Evolutionary conservation across 2,888 invertebrate species (phyloP).

Genomic region (Ichneumoninae sp.): DNA sequence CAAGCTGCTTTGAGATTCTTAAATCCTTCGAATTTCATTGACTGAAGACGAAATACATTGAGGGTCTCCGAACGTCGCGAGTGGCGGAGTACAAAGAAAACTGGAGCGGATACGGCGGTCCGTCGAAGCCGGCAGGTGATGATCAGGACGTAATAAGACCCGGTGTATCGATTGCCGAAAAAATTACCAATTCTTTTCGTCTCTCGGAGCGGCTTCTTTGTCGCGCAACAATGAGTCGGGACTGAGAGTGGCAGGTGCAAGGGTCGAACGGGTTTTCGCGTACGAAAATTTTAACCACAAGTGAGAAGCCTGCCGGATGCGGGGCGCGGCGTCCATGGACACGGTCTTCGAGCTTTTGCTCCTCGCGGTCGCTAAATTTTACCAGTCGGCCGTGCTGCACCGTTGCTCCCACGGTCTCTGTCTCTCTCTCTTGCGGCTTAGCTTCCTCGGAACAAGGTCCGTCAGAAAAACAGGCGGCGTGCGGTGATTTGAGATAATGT

Average conservation of each 20-base stretch:
- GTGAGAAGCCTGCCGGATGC: slow-evolving; percentile 32
- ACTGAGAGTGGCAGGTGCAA: background rate
- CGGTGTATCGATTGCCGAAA: slow-evolving; percentile 43
- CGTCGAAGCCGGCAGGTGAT: slow-evolving; percentile 39
- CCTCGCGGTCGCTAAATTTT: slow-evolving; percentile 15
- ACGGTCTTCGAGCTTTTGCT: background rate
- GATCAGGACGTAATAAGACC: slow-evolving; percentile 11
- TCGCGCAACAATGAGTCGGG: background rate
- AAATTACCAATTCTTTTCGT: slow-evolving; percentile 14
- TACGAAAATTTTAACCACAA: slow-evolving; percentile 20
- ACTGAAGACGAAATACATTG: background rate
- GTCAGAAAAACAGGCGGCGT: background rate
- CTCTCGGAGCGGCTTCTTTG: slow-evolving; percentile 16
- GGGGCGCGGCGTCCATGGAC: slow-evolving; percentile 3
- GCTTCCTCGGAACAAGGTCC: background rate
- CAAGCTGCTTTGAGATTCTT: background rate
- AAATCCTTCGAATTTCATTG: too few species aligned
- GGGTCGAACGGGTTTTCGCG: slow-evolving; percentile 24
- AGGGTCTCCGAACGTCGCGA: background rate
- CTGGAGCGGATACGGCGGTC: slow-evolving; percentile 54
- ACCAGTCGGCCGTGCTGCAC: background rate
- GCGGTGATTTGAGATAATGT: background rate
- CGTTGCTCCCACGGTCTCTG: slow-evolving; percentile 15
- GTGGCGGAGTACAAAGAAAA: background rate
- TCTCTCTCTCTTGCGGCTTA: background rate